phyloP scores from a whole-genome alignment of 2,797 vertebrate species.

The Sibirionetta formosa region DNA sequence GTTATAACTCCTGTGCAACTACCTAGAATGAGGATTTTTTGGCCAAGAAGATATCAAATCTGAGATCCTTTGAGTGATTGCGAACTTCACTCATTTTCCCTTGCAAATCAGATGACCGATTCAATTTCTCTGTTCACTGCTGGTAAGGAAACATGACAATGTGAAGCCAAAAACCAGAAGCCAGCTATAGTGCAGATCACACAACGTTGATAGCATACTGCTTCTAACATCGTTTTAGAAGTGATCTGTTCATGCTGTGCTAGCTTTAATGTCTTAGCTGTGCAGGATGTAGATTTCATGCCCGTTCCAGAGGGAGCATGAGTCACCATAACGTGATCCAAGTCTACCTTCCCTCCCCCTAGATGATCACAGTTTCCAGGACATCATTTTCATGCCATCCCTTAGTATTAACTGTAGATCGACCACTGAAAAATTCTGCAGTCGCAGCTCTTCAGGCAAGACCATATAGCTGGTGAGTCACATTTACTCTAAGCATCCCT shows the following conservation, averaged over 20 bases:
- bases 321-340: not conserved
- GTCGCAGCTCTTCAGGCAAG: not conserved
- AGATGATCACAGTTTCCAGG: not conserved
- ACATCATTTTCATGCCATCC: not conserved
- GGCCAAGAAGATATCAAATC: not conserved
- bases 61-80: not conserved
- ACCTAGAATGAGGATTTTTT: not conserved
- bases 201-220: not conserved
- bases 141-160: not conserved
- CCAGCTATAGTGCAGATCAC: not conserved
- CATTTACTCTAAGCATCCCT: not conserved
- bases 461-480: accelerated
- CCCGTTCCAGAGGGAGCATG: not conserved
- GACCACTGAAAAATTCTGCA: not conserved
- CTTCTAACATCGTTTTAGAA: not conserved
- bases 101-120: not conserved
- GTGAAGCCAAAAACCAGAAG: not conserved
- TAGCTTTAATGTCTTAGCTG: not conserved
- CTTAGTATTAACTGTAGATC: not conserved
- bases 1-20: not conserved
- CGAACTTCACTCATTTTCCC: not conserved
- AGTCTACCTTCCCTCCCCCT: not conserved
- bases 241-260: not conserved
- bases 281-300: not conserved
- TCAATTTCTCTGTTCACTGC: accelerated